These are phyloP conservation scores for Carduelis carduelis DNA, from an alignment of 2,797 vertebrate genomes.

Conservation along the genomic window DNA sequence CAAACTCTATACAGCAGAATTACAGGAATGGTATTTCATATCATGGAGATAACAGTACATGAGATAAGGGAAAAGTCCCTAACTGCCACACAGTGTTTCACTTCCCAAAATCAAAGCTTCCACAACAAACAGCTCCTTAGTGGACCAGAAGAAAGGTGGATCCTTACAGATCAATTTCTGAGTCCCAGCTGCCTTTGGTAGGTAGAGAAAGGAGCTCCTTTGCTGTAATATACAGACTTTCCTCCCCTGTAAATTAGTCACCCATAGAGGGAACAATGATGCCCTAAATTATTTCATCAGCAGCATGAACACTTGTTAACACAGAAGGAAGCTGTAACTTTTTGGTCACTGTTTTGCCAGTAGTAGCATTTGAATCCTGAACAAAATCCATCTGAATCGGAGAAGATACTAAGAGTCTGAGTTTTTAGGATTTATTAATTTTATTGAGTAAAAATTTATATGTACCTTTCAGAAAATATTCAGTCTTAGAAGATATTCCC, in stretches of 20 bases:
- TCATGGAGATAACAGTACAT: background rate
- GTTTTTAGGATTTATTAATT: background rate
- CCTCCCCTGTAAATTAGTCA: background rate
- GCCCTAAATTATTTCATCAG: conserved; percentile 29
- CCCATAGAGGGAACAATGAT: background rate
- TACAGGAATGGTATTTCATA: background rate
- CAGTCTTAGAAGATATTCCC: background rate
- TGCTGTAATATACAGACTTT: background rate
- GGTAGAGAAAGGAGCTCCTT: background rate
- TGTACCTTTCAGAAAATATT: background rate
- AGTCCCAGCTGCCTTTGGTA: background rate
- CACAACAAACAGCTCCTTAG: background rate
- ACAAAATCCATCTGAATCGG: background rate
- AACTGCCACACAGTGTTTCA: background rate
- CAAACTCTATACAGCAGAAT: background rate
- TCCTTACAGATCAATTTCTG: background rate
- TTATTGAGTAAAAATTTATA: background rate
- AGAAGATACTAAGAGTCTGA: background rate
- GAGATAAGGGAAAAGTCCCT: background rate
- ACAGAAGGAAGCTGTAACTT: background rate
- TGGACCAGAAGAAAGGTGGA: background rate
- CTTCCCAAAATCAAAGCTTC: background rate
- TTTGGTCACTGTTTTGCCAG: background rate
- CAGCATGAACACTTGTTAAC: background rate
- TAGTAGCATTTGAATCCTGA: background rate